Evolutionary conservation across 1,140 invertebrate species (phyloP), one percentile per base, ranked within the genome.

Genomic region (Chlorops oryzae): DNA sequence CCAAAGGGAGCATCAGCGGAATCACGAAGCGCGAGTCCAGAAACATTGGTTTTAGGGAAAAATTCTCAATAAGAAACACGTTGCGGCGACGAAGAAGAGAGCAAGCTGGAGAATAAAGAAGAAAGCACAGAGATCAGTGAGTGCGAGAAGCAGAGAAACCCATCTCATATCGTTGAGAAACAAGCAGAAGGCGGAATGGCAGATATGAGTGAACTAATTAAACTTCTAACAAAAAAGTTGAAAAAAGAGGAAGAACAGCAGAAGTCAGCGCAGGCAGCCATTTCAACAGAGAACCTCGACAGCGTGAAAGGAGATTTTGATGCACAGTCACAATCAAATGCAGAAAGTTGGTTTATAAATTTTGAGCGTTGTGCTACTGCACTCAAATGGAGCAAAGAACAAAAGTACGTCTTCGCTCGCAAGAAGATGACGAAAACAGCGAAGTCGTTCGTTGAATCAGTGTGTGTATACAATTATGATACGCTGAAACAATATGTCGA

Each of bases 391-490:
- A 41, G 17, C 15, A 21, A 41, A 5, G 23, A 18, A 12, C 39
- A 41, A 41, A 41, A 41, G 18, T 41, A 20, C 5, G 39, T 41
- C 5, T 41, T 20, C 39, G 39, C 39, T 5, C 39, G 39, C 39
- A 41, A 21, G 15, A 41, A 41, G 20, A 41, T 41, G 39, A 41
- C 39, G 23, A 41, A 41, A 18, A 41, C 39, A n/a, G 39, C 39
- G 12, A 41, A 41, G 20, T 22, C 23, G 39, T 41, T 41, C 20
- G 39, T 20, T 5, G 17, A 41, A 7, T 41, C 39, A 37, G 20
- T 37, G n/a, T 37, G 35, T 37, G 35, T 37, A 5, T 37, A 15
- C 13, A 18, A 37, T 5, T 37, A 37, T 37, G n/a, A 37, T 37
- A 37, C 35, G n/a, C 35, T 37, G n/a, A 37, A 18, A 37, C n/a